Evolutionary conservation across 2,797 vertebrate genomes (phyloP).

Genomic region (Enteromius unitaeniatus): DNA sequence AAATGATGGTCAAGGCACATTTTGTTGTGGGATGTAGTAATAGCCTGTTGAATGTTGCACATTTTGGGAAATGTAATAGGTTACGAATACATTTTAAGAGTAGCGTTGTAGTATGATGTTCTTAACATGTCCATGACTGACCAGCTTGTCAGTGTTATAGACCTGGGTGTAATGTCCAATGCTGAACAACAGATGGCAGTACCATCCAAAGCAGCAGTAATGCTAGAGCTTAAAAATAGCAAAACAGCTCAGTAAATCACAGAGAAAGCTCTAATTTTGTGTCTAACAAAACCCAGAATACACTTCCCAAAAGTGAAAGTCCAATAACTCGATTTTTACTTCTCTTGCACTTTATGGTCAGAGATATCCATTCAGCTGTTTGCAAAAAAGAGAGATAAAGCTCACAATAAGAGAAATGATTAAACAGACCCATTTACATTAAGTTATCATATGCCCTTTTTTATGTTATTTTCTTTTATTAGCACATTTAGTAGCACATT

Average conservation of each 20-base stretch:
- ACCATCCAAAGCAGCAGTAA: slow-evolving; percentile 22
- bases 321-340: slow-evolving; percentile 42
- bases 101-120: background rate
- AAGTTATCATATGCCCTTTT: background rate
- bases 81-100: background rate
- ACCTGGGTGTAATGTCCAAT: background rate
- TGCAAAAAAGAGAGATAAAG: background rate
- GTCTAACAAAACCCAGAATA: slow-evolving; percentile 39
- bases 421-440: background rate
- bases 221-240: background rate
- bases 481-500: background rate
- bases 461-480: background rate
- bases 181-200: slow-evolving; percentile 57
- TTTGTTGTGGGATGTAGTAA: background rate
- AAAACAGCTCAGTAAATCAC: slow-evolving; percentile 31
- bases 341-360: background rate
- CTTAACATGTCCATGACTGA: background rate
- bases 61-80: background rate
- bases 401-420: background rate
- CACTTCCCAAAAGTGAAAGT: slow-evolving; percentile 36
- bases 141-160: background rate
- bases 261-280: slow-evolving; percentile 27
- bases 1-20: background rate
- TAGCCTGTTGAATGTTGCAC: background rate
- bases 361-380: background rate